A percentile compares a stretch with the other conserved stretches of the same genome.
Conservation (phyloP, 2,113 vertebrate genomes). For the Ardeotis arabs region DNA sequence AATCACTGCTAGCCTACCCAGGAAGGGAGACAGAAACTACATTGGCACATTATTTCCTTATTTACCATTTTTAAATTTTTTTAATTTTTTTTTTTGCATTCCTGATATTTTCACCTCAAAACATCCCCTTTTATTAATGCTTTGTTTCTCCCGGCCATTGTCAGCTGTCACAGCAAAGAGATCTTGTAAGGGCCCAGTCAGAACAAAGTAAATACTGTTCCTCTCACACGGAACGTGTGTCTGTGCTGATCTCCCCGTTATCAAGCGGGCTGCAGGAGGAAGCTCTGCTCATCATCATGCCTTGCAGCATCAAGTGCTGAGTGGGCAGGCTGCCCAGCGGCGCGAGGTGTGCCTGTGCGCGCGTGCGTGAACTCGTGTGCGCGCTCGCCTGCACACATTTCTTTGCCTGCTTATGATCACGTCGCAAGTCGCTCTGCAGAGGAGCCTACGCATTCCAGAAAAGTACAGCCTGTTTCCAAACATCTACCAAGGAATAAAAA, state of each 20-base stretch:
- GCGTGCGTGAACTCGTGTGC: neutral
- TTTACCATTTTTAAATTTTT: neutral
- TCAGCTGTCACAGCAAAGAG: neutral
- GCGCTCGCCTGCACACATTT: neutral
- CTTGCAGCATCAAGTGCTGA: slow-evolving; percentile 13
- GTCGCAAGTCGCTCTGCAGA: neutral
- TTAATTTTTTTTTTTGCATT: neutral
- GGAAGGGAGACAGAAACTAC: neutral
- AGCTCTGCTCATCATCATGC: neutral
- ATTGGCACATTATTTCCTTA: neutral
- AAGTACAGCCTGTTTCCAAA: slow-evolving; percentile 20
- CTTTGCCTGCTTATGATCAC: slow-evolving; percentile 4
- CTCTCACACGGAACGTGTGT: neutral
- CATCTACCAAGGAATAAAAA: neutral
- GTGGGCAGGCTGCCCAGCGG: slow-evolving; percentile 4
- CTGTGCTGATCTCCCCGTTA: neutral
- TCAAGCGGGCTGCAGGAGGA: slow-evolving; percentile 16
- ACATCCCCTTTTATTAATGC: neutral
- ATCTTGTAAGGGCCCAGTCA: neutral
- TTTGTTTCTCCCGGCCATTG: neutral
- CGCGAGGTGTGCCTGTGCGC: neutral
- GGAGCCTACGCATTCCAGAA: slow-evolving; percentile 11
- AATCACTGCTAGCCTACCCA: neutral
- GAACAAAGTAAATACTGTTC: slow-evolving; percentile 40
- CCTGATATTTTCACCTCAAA: neutral